Base-by-base conservation (phyloP, 1,140 invertebrate species). In the Agrypnia vestita region DNA sequence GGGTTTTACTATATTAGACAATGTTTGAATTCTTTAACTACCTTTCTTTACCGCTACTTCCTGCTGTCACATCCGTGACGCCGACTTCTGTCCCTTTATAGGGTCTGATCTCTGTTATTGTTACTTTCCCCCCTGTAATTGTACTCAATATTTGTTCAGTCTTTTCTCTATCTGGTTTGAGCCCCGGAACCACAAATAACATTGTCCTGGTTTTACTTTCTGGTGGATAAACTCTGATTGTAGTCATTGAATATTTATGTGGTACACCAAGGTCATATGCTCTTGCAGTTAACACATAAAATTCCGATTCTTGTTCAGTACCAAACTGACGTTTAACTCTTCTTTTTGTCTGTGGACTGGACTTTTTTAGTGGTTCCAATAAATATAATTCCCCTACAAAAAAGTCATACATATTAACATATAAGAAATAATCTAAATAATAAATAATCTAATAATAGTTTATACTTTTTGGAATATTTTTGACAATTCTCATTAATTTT, bases 251-350 rank as follows among this genome's bases (percentile, higher is more conserved):
- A 74, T 89, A 95, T 78, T 92, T 87, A 84, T 93, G 93, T 0
- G 95, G 96, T 0, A 95, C 91, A 85, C 95, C 95, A 79, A 95
- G 90, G 88, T 96, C 95, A 84, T 95, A 96, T 12, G 95, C 95
- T 84, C 94, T 90, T 19, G 93, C 92, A 47, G 91, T 94, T 7
- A 96, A 86, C 3, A 92, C 90, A 78, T 91, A 92, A 44, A 93
- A 86, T 84, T 92, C 90, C 79, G 88, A 89, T 47, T 92, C 89
- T 82, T 88, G 84, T 73, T 89, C 85, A 21, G 78, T 74, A 75
- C 86, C 84, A 81, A 85, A 84, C 84, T 90, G 88, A 7, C 90
- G 84, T 85, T 87, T 89, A 86, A 88, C 88, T 82, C 86, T 89
- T 80, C 86, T 86, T 84, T 80, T 87, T 85, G 61, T 84, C 77